Percentiles rank a stretch among this genome's conserved stretches.
Evolutionary conservation across 2,888 invertebrate genomes (phyloP).

Genomic region (Rapana venosa): DNA sequence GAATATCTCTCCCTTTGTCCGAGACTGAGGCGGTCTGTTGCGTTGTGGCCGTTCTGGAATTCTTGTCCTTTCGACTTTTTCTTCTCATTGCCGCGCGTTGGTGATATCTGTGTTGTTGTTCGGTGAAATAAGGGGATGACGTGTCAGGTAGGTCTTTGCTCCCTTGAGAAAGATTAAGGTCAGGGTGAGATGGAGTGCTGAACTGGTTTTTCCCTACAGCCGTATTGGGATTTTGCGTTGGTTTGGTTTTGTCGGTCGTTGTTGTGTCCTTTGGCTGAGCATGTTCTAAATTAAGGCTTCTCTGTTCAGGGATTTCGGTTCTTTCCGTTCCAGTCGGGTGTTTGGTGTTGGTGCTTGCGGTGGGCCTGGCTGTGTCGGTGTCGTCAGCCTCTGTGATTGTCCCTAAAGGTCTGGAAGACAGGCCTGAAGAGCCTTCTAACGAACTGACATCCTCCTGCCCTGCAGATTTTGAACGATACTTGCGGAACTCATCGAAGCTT

Average conservation of each 20-base stretch:
- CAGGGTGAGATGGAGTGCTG: not conserved
- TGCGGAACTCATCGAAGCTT: constrained; percentile 57
- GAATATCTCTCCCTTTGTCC: not conserved
- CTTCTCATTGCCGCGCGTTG: not conserved
- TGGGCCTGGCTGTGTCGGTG: not conserved
- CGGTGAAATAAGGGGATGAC: not conserved
- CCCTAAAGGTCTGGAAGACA: not conserved
- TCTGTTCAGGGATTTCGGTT: not conserved
- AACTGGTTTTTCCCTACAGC: not conserved
- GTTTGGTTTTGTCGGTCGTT: not conserved
- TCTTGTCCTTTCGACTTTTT: not conserved
- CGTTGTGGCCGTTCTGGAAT: not conserved
- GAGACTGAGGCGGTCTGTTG: not conserved
- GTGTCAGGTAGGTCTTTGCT: too few relatives aligned
- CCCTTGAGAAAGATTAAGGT: not conserved
- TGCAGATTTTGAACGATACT: constrained; percentile 23
- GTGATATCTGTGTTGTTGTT: not conserved
- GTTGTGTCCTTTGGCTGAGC: not conserved
- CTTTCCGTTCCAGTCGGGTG: not conserved
- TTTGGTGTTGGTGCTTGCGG: not conserved
- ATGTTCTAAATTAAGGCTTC: too few relatives aligned
- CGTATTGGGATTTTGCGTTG: not conserved
- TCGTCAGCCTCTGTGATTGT: constrained; percentile 37
- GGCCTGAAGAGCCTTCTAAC: too few relatives aligned
- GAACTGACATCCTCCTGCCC: not conserved